A percentile compares a stretch with the other conserved stretches of the same genome.
Evolutionary conservation across 2,888 invertebrate species (phyloP).

Genomic region (Ophion costatus): DNA sequence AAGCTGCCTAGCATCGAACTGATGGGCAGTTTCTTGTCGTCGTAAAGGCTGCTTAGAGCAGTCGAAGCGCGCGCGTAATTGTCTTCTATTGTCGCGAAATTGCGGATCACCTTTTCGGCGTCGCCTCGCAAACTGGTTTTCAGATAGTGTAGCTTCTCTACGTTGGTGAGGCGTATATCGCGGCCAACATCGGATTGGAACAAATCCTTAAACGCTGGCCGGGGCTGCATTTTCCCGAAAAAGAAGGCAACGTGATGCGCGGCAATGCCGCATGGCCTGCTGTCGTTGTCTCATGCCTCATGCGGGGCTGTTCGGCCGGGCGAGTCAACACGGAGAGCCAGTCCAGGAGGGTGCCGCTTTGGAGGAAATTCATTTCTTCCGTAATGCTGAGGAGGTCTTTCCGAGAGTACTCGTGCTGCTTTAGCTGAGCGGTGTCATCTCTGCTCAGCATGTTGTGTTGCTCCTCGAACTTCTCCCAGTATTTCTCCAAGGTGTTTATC

Average conservation of each 20-base stretch:
- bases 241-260: not conserved
- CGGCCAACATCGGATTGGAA: conserved; percentile 67
- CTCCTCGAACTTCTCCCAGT: conserved; percentile 12
- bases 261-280: not conserved
- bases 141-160: conserved; percentile 22
- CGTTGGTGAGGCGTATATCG: conserved; percentile 13
- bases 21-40: not conserved
- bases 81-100: not conserved
- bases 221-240: not conserved
- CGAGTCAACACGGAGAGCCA: not conserved
- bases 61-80: not conserved
- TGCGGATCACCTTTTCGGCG: not conserved
- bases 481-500: not conserved
- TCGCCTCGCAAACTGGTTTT: not conserved
- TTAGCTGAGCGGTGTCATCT: not conserved
- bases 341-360: not conserved
- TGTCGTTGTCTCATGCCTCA: not conserved
- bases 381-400: not conserved
- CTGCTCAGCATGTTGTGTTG: not conserved
- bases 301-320: no score
- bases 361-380: not conserved
- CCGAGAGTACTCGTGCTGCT: not conserved
- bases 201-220: not conserved
- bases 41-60: not conserved
- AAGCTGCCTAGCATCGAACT: not conserved